Evolutionary conservation across 2,888 invertebrate genomes (phyloP).

Genomic region (Aleiodes leptofemur): DNA sequence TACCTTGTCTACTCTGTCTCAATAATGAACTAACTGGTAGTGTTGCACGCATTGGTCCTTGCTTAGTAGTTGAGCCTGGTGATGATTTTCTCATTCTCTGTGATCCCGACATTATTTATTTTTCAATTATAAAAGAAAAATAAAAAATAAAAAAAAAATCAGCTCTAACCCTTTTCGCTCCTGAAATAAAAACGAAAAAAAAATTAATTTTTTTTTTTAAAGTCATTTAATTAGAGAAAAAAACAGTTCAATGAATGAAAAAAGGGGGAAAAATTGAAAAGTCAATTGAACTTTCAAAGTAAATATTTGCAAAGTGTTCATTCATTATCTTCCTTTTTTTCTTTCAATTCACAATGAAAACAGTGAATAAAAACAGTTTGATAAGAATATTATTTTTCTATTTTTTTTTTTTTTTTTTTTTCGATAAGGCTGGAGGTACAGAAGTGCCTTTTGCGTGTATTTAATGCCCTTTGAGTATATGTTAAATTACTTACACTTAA

Average conservation of each 20-base stretch:
- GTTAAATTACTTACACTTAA: too few relatives aligned
- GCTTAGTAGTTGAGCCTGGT: constrained; percentile 79
- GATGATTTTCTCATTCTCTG: constrained; percentile 80
- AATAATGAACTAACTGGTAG: constrained; percentile 85
- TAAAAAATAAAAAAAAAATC: constrained; percentile 39
- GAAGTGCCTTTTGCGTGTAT: too few relatives aligned
- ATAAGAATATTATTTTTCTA: too few relatives aligned
- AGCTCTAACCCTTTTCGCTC: constrained; percentile 21
- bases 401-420: too few relatives aligned
- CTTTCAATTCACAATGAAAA: background rate
- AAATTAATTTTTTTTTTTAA: too few relatives aligned
- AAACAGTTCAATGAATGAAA: too few relatives aligned
- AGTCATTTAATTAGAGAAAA: background rate
- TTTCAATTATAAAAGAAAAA: constrained; percentile 58
- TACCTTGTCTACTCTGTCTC: constrained; percentile 80
- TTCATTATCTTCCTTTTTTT: too few relatives aligned
- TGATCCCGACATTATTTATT: constrained; percentile 71
- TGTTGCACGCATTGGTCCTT: constrained; percentile 86
- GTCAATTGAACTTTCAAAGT: background rate
- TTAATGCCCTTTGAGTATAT: too few relatives aligned
- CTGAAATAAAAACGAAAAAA: constrained; percentile 5
- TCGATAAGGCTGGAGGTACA: too few relatives aligned
- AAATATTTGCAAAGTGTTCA: background rate
- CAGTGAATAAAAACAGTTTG: too few relatives aligned
- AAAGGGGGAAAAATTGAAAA: background rate